Percentiles rank a stretch among this genome's conserved stretches.
phyloP scores from a whole-genome alignment of 2,888 invertebrate species.

The Coelopa pilipes region DNA sequence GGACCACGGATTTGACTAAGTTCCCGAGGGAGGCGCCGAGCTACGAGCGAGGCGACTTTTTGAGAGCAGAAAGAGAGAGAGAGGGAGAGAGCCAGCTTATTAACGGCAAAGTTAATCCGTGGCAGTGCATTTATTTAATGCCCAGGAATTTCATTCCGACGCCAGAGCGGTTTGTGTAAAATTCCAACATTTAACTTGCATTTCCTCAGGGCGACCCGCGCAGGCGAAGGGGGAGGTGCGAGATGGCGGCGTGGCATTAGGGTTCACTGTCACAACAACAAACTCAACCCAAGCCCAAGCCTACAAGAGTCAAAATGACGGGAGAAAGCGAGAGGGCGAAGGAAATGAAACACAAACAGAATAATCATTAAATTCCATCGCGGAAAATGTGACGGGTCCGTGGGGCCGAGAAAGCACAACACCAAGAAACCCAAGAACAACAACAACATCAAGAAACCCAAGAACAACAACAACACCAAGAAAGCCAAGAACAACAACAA shows the following conservation, averaged over 20 bases:
- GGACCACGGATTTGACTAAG: too few species aligned
- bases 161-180: neutral
- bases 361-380: conserved; percentile 21
- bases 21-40: too few species aligned
- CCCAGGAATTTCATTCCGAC: neutral
- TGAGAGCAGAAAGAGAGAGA: neutral
- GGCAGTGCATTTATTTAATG: conserved; percentile 17
- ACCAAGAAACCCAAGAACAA: too few species aligned
- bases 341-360: neutral
- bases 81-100: conserved; percentile 6
- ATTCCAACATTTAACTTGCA: conserved; percentile 17
- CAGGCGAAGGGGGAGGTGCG: neutral
- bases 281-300: too few species aligned
- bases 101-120: conserved; percentile 5
- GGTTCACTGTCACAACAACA: neutral
- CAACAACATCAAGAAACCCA: too few species aligned
- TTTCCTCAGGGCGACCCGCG: neutral
- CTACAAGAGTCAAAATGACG: too few species aligned
- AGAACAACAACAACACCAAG: neutral
- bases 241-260: neutral
- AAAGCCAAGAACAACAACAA: neutral
- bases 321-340: too few species aligned
- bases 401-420: too few species aligned
- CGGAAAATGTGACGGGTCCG: neutral
- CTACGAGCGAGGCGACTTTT: too few species aligned